Evolutionary conservation across 2,113 vertebrate genomes (phyloP).

Genomic region (Campylomormyrus tamandua): DNA sequence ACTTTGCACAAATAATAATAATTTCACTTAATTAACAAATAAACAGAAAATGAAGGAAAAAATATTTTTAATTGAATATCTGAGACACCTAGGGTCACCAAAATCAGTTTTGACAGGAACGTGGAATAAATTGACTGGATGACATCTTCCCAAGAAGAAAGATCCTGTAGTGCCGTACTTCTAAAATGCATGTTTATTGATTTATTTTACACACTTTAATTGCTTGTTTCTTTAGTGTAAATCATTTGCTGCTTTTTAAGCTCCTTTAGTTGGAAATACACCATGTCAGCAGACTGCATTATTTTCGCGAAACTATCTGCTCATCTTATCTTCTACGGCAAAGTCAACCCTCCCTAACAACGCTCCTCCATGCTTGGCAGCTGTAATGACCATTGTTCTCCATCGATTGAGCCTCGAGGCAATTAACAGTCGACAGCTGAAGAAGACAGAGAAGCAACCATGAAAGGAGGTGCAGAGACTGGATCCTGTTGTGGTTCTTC

Average conservation of each 20-base stretch:
- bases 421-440: neutral
- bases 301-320: neutral
- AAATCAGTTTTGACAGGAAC: neutral
- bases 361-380: neutral
- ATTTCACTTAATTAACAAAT: neutral
- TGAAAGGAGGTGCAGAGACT: neutral
- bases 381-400: neutral
- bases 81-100: neutral
- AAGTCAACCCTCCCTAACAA: neutral
- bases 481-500: neutral
- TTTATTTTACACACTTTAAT: neutral
- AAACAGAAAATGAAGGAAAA: neutral
- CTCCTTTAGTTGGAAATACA: neutral
- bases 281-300: neutral
- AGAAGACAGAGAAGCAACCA: neutral
- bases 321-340: neutral
- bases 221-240: neutral
- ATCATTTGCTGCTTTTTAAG: neutral
- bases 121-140: neutral
- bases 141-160: neutral
- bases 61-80: neutral
- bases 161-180: neutral
- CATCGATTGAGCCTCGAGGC: neutral
- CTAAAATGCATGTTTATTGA: conserved; percentile 7
- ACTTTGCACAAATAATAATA: neutral